Conservation (phyloP, 2,797 vertebrate genomes). For the Hydrophis major region DNA sequence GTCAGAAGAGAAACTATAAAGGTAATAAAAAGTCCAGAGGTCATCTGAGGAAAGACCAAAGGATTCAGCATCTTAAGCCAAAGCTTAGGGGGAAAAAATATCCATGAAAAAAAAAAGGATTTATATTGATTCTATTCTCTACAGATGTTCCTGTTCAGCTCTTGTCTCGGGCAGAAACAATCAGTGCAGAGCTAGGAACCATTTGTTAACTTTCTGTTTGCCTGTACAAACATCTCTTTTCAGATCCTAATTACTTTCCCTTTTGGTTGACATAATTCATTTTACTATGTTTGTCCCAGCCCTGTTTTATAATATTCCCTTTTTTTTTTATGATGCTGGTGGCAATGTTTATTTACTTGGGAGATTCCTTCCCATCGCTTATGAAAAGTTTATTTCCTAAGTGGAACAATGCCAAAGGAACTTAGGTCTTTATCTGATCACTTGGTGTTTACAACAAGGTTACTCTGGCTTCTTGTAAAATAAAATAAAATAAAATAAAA, state of each 20-base stretch:
- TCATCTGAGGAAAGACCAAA: conserved; percentile 12
- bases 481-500: not conserved
- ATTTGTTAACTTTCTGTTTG: conserved; percentile 16
- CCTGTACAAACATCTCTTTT: conserved; percentile 1
- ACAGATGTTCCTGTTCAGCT: not conserved
- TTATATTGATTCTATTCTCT: not conserved
- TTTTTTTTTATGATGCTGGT: conserved; percentile 23
- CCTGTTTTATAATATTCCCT: not conserved
- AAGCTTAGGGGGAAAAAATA: not conserved
- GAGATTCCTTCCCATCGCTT: not conserved
- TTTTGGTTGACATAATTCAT: conserved; percentile 3
- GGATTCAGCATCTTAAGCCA: not conserved
- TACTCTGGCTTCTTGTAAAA: not conserved
- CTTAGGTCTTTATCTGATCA: conserved; percentile 8
- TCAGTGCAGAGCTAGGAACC: not conserved
- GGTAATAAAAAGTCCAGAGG: not conserved
- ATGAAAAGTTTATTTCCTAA: not conserved
- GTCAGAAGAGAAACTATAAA: not conserved
- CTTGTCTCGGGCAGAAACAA: not conserved
- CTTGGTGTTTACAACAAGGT: not conserved
- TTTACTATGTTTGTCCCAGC: not conserved
- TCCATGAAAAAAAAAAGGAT: not conserved
- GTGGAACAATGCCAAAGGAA: not conserved
- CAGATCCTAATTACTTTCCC: conserved; percentile 6
- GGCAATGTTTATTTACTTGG: conserved; percentile 8